Conservation (phyloP, 2,797 vertebrate genomes). For the Sorex maritimensis region DNA sequence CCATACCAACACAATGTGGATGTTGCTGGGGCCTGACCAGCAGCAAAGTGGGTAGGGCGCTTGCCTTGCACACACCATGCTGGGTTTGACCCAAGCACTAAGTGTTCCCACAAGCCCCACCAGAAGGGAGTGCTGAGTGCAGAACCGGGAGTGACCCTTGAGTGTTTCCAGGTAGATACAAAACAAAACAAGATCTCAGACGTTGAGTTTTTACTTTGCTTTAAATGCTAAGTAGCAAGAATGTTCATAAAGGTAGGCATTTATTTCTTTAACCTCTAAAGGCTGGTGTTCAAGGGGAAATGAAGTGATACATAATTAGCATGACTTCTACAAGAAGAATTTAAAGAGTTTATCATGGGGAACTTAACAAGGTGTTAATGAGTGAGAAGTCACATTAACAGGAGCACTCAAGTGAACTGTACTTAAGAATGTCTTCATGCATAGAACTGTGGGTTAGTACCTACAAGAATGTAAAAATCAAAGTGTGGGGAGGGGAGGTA, state of each 20-base stretch:
- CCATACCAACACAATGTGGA: too few relatives aligned
- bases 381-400: slow-evolving; percentile 74
- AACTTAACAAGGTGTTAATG: slow-evolving; percentile 76
- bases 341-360: slow-evolving; percentile 58
- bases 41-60: too few relatives aligned
- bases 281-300: not conserved
- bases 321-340: slow-evolving; percentile 36
- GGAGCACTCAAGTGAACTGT: slow-evolving; percentile 15
- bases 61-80: too few relatives aligned
- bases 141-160: not conserved
- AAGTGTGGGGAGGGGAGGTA: not conserved
- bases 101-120: too few relatives aligned
- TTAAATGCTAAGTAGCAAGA: slow-evolving; percentile 35
- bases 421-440: slow-evolving; percentile 33
- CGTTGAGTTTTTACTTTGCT: not conserved
- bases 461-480: not conserved
- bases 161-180: too few relatives aligned
- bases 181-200: slow-evolving; percentile 12
- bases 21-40: too few relatives aligned
- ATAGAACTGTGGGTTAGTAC: not conserved
- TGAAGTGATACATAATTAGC: slow-evolving; percentile 63
- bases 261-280: slow-evolving; percentile 61
- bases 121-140: too few relatives aligned
- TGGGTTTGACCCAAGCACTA: too few relatives aligned
- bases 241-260: not conserved